Evolutionary conservation across 1,140 invertebrate species (phyloP).

Genomic region (Caenorhabditis remanei): DNA sequence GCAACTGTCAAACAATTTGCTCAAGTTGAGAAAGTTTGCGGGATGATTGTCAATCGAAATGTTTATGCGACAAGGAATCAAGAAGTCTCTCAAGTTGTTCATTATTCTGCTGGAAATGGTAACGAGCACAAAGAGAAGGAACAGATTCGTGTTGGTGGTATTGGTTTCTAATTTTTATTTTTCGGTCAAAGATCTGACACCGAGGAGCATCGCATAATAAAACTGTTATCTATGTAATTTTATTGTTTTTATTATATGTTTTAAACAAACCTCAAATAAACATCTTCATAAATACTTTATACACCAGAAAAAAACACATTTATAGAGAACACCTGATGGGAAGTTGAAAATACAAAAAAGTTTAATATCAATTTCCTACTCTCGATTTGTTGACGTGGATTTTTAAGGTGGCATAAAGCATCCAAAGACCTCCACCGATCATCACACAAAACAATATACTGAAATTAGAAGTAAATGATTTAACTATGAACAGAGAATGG

Average conservation of each 20-base stretch:
- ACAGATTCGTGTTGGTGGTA: conserved; percentile 42
- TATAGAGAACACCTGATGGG: no score
- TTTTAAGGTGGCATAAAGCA: no score
- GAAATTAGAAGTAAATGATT: no score
- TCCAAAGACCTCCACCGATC: no score
- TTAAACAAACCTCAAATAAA: no score
- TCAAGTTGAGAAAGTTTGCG: conserved; percentile 45
- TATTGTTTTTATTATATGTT: background rate
- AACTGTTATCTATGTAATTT: background rate
- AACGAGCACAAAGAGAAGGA: background rate
- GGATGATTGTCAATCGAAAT: conserved; percentile 52
- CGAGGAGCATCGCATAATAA: background rate
- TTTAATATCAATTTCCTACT: no score
- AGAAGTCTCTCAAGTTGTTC: background rate
- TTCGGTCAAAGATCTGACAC: background rate
- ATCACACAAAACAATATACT: no score
- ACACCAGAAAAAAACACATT: no score
- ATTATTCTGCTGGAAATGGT: background rate
- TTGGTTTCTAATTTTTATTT: background rate
- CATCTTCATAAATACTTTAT: no score
- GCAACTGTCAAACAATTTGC: conserved; percentile 54
- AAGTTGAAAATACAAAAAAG: no score
- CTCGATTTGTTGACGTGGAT: no score
- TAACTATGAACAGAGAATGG: no score
- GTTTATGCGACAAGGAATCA: conserved; percentile 24